Conservation (phyloP, 37 sponge, comb jelly and placozoan species). For the Hormiphora californensis region DNA sequence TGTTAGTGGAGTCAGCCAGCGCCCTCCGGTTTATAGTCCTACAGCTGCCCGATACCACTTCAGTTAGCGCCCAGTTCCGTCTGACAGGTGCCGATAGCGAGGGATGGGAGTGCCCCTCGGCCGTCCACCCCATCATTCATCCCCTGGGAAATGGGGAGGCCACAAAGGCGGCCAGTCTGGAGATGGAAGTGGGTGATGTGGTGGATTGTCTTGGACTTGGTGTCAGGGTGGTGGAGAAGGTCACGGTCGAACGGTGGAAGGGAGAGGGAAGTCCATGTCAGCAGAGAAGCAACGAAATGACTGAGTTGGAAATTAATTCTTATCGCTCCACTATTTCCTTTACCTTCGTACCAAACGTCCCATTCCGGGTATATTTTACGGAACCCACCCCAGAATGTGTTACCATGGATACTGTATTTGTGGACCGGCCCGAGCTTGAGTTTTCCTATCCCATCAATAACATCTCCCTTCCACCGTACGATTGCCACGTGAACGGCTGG, state of each 20-base stretch:
- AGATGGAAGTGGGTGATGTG: not conserved
- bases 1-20: no score
- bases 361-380: not conserved
- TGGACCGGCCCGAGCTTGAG: not conserved
- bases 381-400: not conserved
- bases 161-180: not conserved
- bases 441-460: no score
- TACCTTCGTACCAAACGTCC: not conserved
- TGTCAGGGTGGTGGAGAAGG: conserved; percentile 23
- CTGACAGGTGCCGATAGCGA: no score
- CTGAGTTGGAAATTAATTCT: not conserved
- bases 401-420: not conserved
- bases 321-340: not conserved
- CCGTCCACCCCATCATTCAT: not conserved
- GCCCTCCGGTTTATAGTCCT: not conserved
- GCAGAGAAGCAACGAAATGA: not conserved
- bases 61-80: no score
- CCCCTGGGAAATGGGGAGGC: not conserved
- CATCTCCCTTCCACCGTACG: no score
- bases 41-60: not conserved
- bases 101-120: not conserved
- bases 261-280: not conserved
- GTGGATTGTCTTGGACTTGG: conserved; percentile 25
- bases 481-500: not conserved
- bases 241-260: not conserved